phyloP scores from a whole-genome alignment of 2,888 invertebrate species.

The Scaptomyza reducta region DNA sequence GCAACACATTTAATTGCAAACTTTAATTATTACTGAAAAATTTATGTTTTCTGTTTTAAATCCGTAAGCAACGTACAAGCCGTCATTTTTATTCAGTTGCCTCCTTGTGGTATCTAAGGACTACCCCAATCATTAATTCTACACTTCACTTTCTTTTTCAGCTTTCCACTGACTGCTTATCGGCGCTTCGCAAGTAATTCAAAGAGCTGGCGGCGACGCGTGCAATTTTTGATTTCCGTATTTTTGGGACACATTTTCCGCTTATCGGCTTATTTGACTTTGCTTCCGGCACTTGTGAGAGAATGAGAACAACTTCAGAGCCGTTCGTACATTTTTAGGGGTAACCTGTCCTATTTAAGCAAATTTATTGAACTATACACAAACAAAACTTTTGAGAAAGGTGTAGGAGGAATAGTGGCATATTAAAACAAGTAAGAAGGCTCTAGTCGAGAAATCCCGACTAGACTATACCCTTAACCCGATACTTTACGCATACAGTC shows the following conservation, averaged over 20 bases:
- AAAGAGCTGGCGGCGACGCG: constrained; percentile 65
- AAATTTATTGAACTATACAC: constrained; percentile 46
- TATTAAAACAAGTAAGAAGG: too few species aligned
- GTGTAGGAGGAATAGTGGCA: background rate
- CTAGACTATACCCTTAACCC: too few species aligned
- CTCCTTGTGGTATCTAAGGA: constrained; percentile 50
- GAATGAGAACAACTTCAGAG: constrained; percentile 19
- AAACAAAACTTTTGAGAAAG: constrained; percentile 4
- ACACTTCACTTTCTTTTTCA: background rate
- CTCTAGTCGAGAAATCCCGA: too few species aligned
- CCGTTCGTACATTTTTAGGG: background rate
- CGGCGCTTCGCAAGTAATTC: constrained; percentile 63
- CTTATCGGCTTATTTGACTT: constrained; percentile 50
- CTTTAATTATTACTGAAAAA: constrained; percentile 77
- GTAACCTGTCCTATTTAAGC: constrained; percentile 17
- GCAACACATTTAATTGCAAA: constrained; percentile 76
- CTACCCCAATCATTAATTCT: background rate
- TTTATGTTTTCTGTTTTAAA: constrained; percentile 22
- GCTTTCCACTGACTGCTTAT: constrained; percentile 59
- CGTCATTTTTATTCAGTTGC: constrained; percentile 31
- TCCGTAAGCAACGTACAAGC: constrained; percentile 4
- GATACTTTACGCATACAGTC: too few species aligned
- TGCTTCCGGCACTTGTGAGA: constrained; percentile 40
- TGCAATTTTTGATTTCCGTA: constrained; percentile 55
- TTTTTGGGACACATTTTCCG: constrained; percentile 36